phyloP scores from a whole-genome alignment of 2,797 vertebrate species.

The Poecile montanus region DNA sequence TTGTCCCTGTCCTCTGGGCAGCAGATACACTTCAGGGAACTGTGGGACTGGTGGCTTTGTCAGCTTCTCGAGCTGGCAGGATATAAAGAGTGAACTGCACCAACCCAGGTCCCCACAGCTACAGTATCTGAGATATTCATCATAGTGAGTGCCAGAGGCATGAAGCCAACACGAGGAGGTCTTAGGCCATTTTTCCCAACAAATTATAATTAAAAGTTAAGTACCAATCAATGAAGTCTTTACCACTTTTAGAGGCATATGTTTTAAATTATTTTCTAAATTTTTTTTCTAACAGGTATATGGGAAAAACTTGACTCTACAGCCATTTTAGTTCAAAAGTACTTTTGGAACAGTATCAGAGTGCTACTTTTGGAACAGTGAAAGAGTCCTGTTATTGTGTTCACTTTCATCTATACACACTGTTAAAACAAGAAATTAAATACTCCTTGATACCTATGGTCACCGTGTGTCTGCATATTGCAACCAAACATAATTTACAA shows the following conservation, averaged over 20 bases:
- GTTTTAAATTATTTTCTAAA: background rate
- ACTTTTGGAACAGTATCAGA: background rate
- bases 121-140: background rate
- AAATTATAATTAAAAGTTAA: slow-evolving; percentile 34
- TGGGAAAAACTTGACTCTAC: background rate
- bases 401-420: background rate
- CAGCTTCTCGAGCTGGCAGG: background rate
- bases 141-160: slow-evolving; percentile 5
- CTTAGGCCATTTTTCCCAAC: slow-evolving; percentile 24
- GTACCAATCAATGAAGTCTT: background rate
- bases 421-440: background rate
- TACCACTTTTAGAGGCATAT: background rate
- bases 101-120: background rate
- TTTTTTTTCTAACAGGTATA: background rate
- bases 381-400: background rate
- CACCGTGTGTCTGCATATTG: background rate
- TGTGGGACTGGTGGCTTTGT: slow-evolving; percentile 1
- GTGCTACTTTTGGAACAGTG: background rate
- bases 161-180: background rate
- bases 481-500: background rate
- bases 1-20: background rate
- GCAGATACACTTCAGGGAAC: background rate
- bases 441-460: background rate
- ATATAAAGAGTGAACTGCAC: background rate
- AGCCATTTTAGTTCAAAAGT: background rate